Evolutionary conservation across 2,113 vertebrate genomes (phyloP), one percentile per base, ranked within the genome.

Genomic region (Malurus cyaneus): DNA sequence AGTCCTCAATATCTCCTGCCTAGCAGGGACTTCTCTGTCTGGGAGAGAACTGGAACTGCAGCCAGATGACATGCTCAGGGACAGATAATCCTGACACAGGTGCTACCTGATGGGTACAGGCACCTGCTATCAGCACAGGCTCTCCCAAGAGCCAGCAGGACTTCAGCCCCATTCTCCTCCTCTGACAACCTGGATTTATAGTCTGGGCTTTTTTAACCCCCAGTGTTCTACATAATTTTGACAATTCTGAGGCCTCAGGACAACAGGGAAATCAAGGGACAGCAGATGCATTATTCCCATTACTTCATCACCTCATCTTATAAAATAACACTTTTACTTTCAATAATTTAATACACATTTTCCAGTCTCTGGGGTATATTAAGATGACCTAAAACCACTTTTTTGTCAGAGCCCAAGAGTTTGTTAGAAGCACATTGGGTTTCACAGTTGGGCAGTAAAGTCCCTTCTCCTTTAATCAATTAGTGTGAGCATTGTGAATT

Each of bases 381-480:
- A 89, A 24, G 12, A 70, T 26, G 17, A 79, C 53, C 46, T 85
- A 65, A 85, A 89, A 79, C 34, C 32, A 69, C 25, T 42, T 69
- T 65, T 53, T 87, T 76, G n/a, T 65, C 50, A 69, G 62, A 85
- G 54, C 36, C 73, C 73, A 67, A 32, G 41, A 72, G 65, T 64
- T 91, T 84, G 28, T 79, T 49, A 81, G 73, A 93, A 91, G 42
- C 83, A 87, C 70, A 91, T 62, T 26, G 65, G 29, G 66, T 65
- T 92, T 82, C 34, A 6, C 32, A 84, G 29, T 18, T 76, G 69
- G 81, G 65, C 70, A 85, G 39, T 52, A 85, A 85, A 56, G 72
- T 26, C 71, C 32, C 39, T 76, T 54, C 65, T 80, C 21, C 73
- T 85, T 87, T 72, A 14, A 78, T 9, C 59, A 74, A 92, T 87